Percentiles rank a stretch among this genome's conserved stretches.
These are phyloP conservation scores for Masticophis lateralis DNA, from an alignment of 2,797 vertebrate species.

Conservation along the genomic window DNA sequence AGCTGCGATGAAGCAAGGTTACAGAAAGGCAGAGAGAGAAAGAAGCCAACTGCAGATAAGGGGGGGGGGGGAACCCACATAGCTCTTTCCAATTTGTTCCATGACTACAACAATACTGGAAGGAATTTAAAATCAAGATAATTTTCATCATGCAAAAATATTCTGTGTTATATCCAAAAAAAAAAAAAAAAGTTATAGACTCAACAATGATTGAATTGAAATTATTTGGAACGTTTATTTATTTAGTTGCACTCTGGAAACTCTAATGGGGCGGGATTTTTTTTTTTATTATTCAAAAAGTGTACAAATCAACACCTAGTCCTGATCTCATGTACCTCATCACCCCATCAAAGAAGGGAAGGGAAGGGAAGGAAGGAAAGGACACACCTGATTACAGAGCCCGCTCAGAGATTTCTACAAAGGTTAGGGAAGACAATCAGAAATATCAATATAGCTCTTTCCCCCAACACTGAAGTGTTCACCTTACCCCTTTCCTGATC, in stretches of 20 bases:
- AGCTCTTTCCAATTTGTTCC: constrained; percentile 3
- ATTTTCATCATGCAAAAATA: neutral
- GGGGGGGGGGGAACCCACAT: neutral
- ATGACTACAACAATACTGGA: neutral
- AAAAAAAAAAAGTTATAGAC: neutral
- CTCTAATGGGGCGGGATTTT: neutral
- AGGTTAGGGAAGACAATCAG: neutral
- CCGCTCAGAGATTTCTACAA: neutral
- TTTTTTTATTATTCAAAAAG: neutral
- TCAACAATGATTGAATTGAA: neutral
- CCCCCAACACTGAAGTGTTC: neutral
- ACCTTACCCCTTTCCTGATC: neutral
- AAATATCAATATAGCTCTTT: neutral
- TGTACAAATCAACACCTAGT: neutral
- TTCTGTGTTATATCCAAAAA: neutral
- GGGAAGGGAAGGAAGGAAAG: neutral
- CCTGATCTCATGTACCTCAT: neutral
- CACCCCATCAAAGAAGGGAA: neutral
- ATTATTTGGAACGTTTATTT: neutral
- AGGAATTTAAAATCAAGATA: neutral
- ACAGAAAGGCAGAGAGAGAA: neutral
- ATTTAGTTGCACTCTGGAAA: neutral
- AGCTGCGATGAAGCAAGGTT: constrained; percentile 27
- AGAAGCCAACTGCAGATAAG: neutral
- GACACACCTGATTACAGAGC: neutral